These are phyloP conservation scores for Siniperca scherzeri DNA, from an alignment of 2,797 vertebrate genomes.

Conservation along the genomic window DNA sequence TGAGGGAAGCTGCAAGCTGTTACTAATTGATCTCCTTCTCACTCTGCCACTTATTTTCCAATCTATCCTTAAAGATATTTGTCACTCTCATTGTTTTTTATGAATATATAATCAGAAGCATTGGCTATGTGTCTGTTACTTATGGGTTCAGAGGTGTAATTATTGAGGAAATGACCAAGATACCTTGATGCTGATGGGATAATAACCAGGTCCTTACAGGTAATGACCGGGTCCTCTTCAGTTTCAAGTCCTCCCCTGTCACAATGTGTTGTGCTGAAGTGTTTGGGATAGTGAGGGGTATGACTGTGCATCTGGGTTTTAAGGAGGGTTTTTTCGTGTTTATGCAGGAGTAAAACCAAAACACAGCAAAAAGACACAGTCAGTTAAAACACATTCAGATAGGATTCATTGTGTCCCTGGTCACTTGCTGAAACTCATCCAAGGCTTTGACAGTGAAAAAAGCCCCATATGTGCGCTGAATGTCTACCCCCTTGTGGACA, in stretches of 20 bases:
- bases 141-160: slow-evolving; percentile 16
- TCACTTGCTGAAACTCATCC: slow-evolving; percentile 52
- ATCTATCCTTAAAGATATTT: slow-evolving; percentile 16
- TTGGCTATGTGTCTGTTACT: slow-evolving; percentile 7
- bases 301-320: slow-evolving; percentile 12
- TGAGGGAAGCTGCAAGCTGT: slow-evolving; percentile 32
- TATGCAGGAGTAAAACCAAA: slow-evolving; percentile 33
- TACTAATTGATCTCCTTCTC: slow-evolving; percentile 36
- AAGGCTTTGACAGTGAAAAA: slow-evolving; percentile 34
- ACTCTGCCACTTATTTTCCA: slow-evolving; percentile 26
- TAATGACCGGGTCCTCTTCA: slow-evolving; percentile 50
- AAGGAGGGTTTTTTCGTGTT: slow-evolving; percentile 10
- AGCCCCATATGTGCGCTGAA: slow-evolving; percentile 69
- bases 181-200: slow-evolving; percentile 49
- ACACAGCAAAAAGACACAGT: slow-evolving; percentile 33
- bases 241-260: slow-evolving; percentile 52
- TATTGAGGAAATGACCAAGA: slow-evolving; percentile 45
- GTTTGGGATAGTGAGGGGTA: slow-evolving; percentile 13
- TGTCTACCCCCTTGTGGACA: slow-evolving; percentile 86
- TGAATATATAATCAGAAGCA: slow-evolving; percentile 42
- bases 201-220: slow-evolving; percentile 60
- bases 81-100: slow-evolving; percentile 12
- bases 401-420: slow-evolving; percentile 40
- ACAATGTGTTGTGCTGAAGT: slow-evolving; percentile 45
- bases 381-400: slow-evolving; percentile 37